Evolutionary conservation across 2,797 vertebrate genomes (phyloP), one percentile per base, ranked within the genome.

Genomic region (Nannoperca australis): DNA sequence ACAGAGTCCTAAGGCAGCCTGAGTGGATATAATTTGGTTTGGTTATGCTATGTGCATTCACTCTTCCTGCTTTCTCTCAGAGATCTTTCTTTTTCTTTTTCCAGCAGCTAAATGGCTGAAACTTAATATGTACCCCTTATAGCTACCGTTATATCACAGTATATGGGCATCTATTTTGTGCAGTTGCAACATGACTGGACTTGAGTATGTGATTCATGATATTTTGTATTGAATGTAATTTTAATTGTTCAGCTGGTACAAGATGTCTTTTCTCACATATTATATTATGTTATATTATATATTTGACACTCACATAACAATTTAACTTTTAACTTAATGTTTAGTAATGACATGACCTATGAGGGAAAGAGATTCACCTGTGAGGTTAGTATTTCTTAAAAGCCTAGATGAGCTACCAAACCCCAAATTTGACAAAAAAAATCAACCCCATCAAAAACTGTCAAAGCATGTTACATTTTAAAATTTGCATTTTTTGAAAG

Each of bases 11-110:
- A 5, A 73, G 24, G 63, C 13, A 65, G 44, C 20, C 44, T 62
- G 40, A 59, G 36, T 18, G 20, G 32, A 71, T 60, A 36, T 63
- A 20, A 67, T 67, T 74, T 53, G 68, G 20, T 27, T 66, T 53
- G 27, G 14, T 71, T 10, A 42, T 32, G 4, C 24, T 51, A 36
- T 60, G 58, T 71, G 18, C 17, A 55, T 68, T 62, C 54, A 76
- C 49, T 18, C 5, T 11, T 15, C 7, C 49, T 67, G 10, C 24
- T 45, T 13, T 45, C 47, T 49, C 22, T 34, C 0, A 0, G 30
- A 14, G 22, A 74, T 54, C 6, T 44, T 3, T 42, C 6, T 13
- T 62, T 10, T 70, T 34, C 27, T 20, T 17, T 63, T 54, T 44
- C 24, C 44, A 61, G 14, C 27, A 40, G 22, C 47, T 34, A 24